A percentile compares a stretch with the other conserved stretches of the same genome.
These are phyloP conservation scores for Antitype chi DNA, from an alignment of 2,888 invertebrate genomes.

Conservation along the genomic window DNA sequence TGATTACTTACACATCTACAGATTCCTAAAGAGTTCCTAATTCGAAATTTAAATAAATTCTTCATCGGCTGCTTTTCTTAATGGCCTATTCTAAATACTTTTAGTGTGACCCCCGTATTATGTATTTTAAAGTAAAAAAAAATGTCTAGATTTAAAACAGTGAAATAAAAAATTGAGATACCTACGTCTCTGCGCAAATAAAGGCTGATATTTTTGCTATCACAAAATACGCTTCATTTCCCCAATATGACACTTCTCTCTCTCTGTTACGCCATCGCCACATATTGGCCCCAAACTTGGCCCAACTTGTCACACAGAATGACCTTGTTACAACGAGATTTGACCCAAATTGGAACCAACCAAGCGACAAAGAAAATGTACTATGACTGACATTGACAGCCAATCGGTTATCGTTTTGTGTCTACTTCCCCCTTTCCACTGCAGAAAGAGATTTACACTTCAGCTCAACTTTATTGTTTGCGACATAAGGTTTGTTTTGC, in stretches of 20 bases:
- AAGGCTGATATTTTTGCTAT: neutral
- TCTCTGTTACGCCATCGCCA: neutral
- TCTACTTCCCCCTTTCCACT: slow-evolving; percentile 47
- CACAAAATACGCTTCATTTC: slow-evolving; percentile 9
- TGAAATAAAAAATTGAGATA: neutral
- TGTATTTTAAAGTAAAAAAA: no score
- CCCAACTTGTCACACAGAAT: slow-evolving; percentile 41
- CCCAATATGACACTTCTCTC: neutral
- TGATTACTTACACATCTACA: no score
- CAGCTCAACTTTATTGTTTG: neutral
- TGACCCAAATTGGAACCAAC: slow-evolving; percentile 65
- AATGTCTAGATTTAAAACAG: no score
- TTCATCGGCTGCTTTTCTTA: no score
- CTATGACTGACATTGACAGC: slow-evolving; percentile 70
- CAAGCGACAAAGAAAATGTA: slow-evolving; percentile 61
- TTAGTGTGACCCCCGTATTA: no score
- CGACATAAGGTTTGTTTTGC: slow-evolving; percentile 37
- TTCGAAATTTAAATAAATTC: no score
- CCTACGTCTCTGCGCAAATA: neutral
- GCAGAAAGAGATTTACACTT: slow-evolving; percentile 45
- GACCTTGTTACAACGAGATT: slow-evolving; percentile 55
- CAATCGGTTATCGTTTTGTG: slow-evolving; percentile 70
- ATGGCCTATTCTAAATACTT: no score
- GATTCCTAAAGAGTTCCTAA: no score
- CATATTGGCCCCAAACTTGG: slow-evolving; percentile 46